Base-by-base conservation (phyloP, 2,113 vertebrate species). In the Heterotis niloticus region DNA sequence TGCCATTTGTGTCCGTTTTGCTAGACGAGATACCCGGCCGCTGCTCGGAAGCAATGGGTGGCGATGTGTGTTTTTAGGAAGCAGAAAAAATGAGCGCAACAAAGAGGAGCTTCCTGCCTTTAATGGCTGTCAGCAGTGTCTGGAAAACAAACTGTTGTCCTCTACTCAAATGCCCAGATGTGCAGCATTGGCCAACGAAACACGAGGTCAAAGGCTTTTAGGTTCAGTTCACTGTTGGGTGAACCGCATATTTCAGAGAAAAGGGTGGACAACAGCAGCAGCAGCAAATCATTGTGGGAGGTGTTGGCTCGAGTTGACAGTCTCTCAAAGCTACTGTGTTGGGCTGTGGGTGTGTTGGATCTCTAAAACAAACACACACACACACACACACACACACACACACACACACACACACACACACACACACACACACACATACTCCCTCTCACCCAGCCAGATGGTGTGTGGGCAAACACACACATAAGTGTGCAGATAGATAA, bases 51-150 rank as follows among this genome's bases (percentile, higher is more conserved):
- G 16, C n/a, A n/a, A n/a, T n/a, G 54, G 65, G 52, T 0, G 52
- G 26, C 34, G 18, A 5, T 60, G 34, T 7, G 7, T 44, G 34
- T 44, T 44, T 20, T 23, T 66, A n/a, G 64, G 26, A 59, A 62
- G 64, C 23, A 56, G 11, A 75, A 75, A 5, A 75, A 75, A 68
- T 18, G 62, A 9, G 13, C 20, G 4, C 4, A 16, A 16, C 29
- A 72, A 66, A 28, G 23, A 75, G 59, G 51, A 29, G 28, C 64
- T 80, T 75, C 79, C 72, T 44, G 52, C 17, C 44, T 80, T 62
- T 80, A 34, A 75, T 29, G 34, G 56, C 26, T 70, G 70, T 52
- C 5, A 51, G 70, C 71, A 5, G 12, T 79, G 71, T 65, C 24
- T 7, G 24, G 78, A 62, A 79, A 74, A 26, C 59, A 73, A 23